Percentiles rank a stretch among this genome's conserved stretches.
These are phyloP conservation scores for Invenusta paracnida DNA, from an alignment of 2,888 invertebrate species.

Conservation along the genomic window DNA sequence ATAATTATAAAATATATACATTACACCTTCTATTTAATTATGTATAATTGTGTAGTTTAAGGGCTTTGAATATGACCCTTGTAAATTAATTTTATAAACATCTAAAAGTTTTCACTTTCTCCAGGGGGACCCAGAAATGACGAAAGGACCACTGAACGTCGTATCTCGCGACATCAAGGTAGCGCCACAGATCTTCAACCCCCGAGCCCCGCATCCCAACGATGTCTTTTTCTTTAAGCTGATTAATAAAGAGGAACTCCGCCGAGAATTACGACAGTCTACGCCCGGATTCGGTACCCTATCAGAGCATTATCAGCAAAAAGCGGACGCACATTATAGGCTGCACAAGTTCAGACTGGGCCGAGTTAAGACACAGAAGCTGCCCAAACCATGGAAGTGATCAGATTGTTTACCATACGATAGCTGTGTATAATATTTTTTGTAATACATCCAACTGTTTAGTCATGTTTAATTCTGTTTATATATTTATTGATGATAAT, in stretches of 20 bases:
- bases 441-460: too few relatives aligned
- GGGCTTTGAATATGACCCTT: too few relatives aligned
- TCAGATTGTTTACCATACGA: too few relatives aligned
- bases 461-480: too few relatives aligned
- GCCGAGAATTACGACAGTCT: not conserved
- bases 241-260: not conserved
- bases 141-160: not conserved
- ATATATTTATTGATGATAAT: too few relatives aligned
- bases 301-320: not conserved
- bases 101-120: too few relatives aligned
- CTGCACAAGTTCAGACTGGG: not conserved
- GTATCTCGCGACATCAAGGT: not conserved
- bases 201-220: constrained; percentile 20
- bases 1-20: too few relatives aligned
- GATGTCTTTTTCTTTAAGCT: constrained; percentile 17
- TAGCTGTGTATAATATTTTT: too few relatives aligned
- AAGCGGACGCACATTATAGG: not conserved
- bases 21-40: too few relatives aligned
- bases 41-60: too few relatives aligned
- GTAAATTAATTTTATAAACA: too few relatives aligned
- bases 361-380: not conserved
- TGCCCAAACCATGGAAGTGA: not conserved
- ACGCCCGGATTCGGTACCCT: not conserved
- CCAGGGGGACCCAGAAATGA: not conserved
- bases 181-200: not conserved